Percentiles rank a stretch among this genome's conserved stretches.
phyloP scores from a whole-genome alignment of 2,797 vertebrate species.

The Neoniphon sammara region DNA sequence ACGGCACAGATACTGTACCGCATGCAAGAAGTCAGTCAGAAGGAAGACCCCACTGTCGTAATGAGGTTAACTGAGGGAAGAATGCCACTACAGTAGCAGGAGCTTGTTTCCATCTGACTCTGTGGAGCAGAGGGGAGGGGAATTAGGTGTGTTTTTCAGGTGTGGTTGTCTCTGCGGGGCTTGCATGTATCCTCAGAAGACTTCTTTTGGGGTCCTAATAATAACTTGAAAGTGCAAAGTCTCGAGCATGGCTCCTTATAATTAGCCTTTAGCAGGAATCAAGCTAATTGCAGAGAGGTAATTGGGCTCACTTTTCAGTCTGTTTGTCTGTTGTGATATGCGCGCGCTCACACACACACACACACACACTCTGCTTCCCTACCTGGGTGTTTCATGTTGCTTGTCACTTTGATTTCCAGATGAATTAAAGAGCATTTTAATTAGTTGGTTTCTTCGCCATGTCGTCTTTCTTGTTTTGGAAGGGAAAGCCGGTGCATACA shows the following conservation, averaged over 20 bases:
- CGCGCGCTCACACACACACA: slow-evolving; percentile 8
- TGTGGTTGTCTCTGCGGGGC: slow-evolving; percentile 78
- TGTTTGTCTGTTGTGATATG: slow-evolving; percentile 74
- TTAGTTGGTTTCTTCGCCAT: slow-evolving; percentile 71
- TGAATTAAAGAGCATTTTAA: slow-evolving; percentile 81
- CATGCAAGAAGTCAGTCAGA: slow-evolving; percentile 46
- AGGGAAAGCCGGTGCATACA: slow-evolving; percentile 46
- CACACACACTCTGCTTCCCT: slow-evolving; percentile 59
- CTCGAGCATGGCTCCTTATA: slow-evolving; percentile 80
- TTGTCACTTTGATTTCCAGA: slow-evolving; percentile 84
- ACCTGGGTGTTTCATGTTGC: slow-evolving; percentile 79
- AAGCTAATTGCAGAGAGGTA: slow-evolving; percentile 85
- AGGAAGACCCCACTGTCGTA: slow-evolving; percentile 58
- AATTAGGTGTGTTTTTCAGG: slow-evolving; percentile 84
- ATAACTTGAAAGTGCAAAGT: slow-evolving; percentile 88
- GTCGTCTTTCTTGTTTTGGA: slow-evolving; percentile 52
- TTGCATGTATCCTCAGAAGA: slow-evolving; percentile 76
- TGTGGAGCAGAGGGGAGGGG: slow-evolving; percentile 78
- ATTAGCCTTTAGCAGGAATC: slow-evolving; percentile 86
- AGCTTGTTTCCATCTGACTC: slow-evolving; percentile 70
- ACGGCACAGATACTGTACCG: slow-evolving; percentile 24
- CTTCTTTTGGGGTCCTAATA: slow-evolving; percentile 85
- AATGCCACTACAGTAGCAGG: slow-evolving; percentile 73
- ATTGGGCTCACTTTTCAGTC: slow-evolving; percentile 81
- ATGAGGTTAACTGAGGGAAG: slow-evolving; percentile 74